phyloP scores from a whole-genome alignment of 2,797 vertebrate genomes.

The Parotocinclus haroldoi region DNA sequence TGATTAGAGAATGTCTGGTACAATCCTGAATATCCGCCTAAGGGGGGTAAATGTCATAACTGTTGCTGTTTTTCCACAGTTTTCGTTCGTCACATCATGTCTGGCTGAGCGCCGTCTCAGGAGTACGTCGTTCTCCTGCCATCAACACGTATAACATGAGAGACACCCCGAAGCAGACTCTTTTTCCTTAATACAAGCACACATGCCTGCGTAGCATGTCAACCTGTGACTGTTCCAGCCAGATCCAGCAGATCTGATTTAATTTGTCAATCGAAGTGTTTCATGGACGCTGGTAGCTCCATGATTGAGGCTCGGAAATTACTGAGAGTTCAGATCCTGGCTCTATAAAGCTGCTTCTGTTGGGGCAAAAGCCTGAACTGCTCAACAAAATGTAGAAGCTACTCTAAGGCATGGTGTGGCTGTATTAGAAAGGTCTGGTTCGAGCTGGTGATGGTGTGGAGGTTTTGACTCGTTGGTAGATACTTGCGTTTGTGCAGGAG shows the following conservation, averaged over 20 bases:
- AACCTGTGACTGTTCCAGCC: too few relatives aligned
- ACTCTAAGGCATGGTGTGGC: constrained; percentile 14
- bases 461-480: constrained; percentile 56
- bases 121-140: constrained; percentile 58
- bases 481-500: constrained; percentile 47
- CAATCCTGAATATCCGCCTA: not conserved
- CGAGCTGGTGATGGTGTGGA: constrained; percentile 56
- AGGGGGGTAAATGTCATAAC: constrained; percentile 14
- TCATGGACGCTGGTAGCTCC: too few relatives aligned
- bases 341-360: not conserved
- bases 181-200: constrained; percentile 40
- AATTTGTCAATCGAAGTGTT: too few relatives aligned
- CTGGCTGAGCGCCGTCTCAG: constrained; percentile 80
- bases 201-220: constrained; percentile 22
- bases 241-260: too few relatives aligned
- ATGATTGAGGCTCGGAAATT: too few relatives aligned
- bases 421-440: constrained; percentile 60
- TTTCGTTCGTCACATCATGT: constrained; percentile 93
- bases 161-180: constrained; percentile 60
- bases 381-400: too few relatives aligned
- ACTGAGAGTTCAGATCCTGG: too few relatives aligned
- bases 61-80: constrained; percentile 74
- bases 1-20: not conserved
- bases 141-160: constrained; percentile 63
- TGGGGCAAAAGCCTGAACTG: not conserved